These are phyloP conservation scores for Catocala fraxini DNA, from an alignment of 2,888 invertebrate genomes.

Conservation along the genomic window DNA sequence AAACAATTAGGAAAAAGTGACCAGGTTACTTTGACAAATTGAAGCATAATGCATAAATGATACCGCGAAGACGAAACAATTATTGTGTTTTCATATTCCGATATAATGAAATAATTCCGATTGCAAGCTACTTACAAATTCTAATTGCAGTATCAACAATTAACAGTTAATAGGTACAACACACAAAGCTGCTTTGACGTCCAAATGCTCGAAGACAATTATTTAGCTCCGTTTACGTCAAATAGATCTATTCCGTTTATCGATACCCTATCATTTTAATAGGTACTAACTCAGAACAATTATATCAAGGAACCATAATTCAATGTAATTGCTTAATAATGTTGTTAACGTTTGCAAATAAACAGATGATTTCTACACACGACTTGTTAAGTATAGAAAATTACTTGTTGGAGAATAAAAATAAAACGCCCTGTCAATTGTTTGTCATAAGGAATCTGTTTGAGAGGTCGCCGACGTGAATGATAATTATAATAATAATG, in stretches of 20 bases:
- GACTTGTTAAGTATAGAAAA: slow-evolving; percentile 60
- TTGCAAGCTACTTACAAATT: slow-evolving; percentile 15
- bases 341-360: slow-evolving; percentile 62
- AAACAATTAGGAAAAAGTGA: too few relatives aligned
- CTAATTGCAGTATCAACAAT: slow-evolving; percentile 37
- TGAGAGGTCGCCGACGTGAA: slow-evolving; percentile 50
- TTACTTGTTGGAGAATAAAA: slow-evolving; percentile 58
- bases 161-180: slow-evolving; percentile 37
- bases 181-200: slow-evolving; percentile 36
- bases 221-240: slow-evolving; percentile 58
- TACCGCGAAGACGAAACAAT: too few relatives aligned
- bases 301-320: slow-evolving; percentile 72
- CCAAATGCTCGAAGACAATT: slow-evolving; percentile 55
- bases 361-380: slow-evolving; percentile 65
- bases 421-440: slow-evolving; percentile 62
- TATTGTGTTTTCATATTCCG: slow-evolving; percentile 9
- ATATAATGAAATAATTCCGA: slow-evolving; percentile 14
- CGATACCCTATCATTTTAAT: slow-evolving; percentile 61
- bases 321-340: slow-evolving; percentile 78
- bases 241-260: slow-evolving; percentile 63
- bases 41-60: too few relatives aligned
- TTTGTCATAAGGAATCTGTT: slow-evolving; percentile 56
- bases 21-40: too few relatives aligned
- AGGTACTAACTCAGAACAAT: slow-evolving; percentile 61
- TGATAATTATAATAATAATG: slow-evolving; percentile 63